phyloP scores from a whole-genome alignment of 1,140 invertebrate genomes.

The Drosophila kepulauana region DNA sequence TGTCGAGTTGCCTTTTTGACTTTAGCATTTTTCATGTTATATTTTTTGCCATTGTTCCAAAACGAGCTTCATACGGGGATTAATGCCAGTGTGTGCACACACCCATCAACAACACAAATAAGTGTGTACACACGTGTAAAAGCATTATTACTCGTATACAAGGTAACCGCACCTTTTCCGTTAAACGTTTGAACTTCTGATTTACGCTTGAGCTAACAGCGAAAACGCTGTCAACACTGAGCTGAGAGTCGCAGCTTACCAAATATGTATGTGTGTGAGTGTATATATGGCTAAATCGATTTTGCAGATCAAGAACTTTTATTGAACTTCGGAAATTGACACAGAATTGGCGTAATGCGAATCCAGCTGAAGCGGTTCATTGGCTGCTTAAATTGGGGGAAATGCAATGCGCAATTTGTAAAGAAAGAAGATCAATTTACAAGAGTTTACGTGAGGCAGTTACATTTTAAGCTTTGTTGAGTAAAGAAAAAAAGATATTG shows the following conservation, averaged over 20 bases:
- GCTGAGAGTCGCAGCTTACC: background rate
- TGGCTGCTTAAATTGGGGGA: conserved; percentile 1
- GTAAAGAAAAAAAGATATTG: too few relatives aligned
- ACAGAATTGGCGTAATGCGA: background rate
- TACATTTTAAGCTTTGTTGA: too few relatives aligned
- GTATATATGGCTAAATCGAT: background rate
- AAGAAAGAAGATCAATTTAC: background rate
- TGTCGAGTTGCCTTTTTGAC: background rate
- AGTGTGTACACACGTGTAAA: background rate
- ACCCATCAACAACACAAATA: background rate
- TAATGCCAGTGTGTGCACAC: conserved; percentile 5
- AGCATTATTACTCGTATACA: background rate
- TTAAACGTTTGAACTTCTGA: conserved; percentile 70
- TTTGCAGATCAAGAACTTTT: conserved; percentile 1
- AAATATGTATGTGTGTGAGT: conserved; percentile 1
- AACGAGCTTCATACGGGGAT: conserved; percentile 9
- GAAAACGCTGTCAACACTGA: conserved; percentile 2
- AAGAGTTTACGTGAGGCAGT: background rate
- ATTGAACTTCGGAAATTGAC: background rate
- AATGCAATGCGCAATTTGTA: background rate
- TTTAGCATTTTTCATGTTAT: conserved; percentile 16
- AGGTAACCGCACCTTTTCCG: conserved; percentile 73
- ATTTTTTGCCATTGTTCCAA: conserved; percentile 41
- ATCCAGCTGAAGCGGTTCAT: background rate
- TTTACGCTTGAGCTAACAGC: conserved; percentile 56